Conservation (phyloP, 1,140 invertebrate genomes). For the Drosophila trapezifrons region DNA sequence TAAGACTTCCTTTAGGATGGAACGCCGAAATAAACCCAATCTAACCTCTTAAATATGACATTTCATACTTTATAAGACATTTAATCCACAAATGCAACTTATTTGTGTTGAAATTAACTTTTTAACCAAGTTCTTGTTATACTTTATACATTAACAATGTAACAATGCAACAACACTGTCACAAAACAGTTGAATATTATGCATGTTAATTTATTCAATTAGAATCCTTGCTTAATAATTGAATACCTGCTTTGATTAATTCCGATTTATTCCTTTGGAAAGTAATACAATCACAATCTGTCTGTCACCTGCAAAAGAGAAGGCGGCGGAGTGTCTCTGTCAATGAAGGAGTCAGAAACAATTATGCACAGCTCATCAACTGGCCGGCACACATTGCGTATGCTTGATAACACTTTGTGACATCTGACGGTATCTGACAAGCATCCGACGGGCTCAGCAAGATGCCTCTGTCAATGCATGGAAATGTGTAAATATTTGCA, state of each 20-base stretch:
- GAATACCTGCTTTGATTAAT: neutral
- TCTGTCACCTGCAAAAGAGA: constrained; percentile 18
- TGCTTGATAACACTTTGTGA: constrained; percentile 39
- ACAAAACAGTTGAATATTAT: neutral
- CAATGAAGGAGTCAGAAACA: constrained; percentile 40
- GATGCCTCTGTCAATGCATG: constrained; percentile 44
- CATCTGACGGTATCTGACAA: constrained; percentile 47
- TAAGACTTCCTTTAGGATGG: no score
- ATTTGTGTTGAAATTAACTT: no score
- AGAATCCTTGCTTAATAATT: neutral
- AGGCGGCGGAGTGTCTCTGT: neutral
- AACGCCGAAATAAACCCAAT: no score
- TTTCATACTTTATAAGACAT: neutral
- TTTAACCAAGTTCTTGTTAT: no score
- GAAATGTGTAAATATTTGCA: constrained; percentile 68
- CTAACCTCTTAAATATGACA: no score
- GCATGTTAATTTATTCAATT: neutral
- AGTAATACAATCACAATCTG: constrained; percentile 2
- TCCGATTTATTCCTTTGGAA: constrained; percentile 6
- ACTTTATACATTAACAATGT: neutral
- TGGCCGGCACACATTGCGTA: constrained; percentile 40
- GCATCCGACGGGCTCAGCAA: constrained; percentile 35
- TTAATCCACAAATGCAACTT: no score
- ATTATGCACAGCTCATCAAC: constrained; percentile 51
- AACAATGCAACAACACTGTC: no score